A percentile compares a stretch with the other conserved stretches of the same genome.
These are phyloP conservation scores for Corythornis vintsioides DNA, from an alignment of 2,113 vertebrate species.

Conservation along the genomic window DNA sequence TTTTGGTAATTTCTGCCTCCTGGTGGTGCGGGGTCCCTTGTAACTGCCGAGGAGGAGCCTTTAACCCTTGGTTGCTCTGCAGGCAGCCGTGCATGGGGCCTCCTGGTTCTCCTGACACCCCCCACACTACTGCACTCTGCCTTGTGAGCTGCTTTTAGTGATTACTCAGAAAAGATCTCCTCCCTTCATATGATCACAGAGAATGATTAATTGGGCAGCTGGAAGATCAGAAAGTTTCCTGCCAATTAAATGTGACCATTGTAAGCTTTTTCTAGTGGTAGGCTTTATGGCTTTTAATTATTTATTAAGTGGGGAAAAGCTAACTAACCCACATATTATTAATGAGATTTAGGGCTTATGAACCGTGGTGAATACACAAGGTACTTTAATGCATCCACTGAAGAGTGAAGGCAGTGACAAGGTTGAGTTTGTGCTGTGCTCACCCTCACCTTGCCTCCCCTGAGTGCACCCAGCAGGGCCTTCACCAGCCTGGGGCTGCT, in stretches of 20 bases:
- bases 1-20: accelerated
- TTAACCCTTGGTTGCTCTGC: accelerated
- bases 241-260: background rate
- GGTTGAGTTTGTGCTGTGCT: accelerated
- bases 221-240: background rate
- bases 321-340: background rate
- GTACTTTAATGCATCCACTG: accelerated
- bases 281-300: background rate
- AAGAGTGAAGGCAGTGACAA: accelerated
- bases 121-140: accelerated
- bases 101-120: accelerated
- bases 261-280: background rate
- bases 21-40: accelerated
- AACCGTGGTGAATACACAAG: background rate
- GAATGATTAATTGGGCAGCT: background rate
- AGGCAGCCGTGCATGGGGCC: accelerated
- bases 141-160: background rate
- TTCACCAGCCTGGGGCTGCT: accelerated
- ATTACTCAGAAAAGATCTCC: background rate
- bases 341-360: background rate
- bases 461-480: too few species aligned
- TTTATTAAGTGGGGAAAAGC: background rate
- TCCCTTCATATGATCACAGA: background rate
- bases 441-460: background rate
- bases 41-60: too few species aligned